These are phyloP conservation scores for Watsonalla binaria DNA, from an alignment of 2,888 invertebrate genomes.

Conservation along the genomic window DNA sequence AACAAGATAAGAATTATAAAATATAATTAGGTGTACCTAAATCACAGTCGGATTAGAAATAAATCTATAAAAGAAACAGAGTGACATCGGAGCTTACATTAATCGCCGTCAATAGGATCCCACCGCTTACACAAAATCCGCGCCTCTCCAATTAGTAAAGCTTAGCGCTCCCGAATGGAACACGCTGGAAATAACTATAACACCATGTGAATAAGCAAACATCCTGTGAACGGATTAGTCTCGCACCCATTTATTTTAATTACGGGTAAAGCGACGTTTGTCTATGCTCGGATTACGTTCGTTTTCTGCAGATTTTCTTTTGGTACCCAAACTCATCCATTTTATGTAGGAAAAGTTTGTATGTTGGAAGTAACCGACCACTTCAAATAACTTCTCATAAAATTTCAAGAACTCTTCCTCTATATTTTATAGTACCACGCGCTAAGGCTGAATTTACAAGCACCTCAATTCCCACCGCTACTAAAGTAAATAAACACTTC, in stretches of 20 bases:
- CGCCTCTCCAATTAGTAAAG: slow-evolving; percentile 57
- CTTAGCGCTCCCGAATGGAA: slow-evolving; percentile 51
- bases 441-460: no score
- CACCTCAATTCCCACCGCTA: no score
- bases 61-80: not conserved
- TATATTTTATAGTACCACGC: no score
- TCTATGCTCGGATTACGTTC: not conserved
- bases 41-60: no score
- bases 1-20: no score
- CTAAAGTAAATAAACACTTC: no score
- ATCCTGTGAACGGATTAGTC: slow-evolving; percentile 33
- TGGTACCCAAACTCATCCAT: not conserved
- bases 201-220: slow-evolving; percentile 51
- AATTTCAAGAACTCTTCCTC: no score
- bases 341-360: not conserved
- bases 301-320: not conserved
- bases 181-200: slow-evolving; percentile 59
- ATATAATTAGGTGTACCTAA: no score
- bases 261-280: slow-evolving; percentile 15
- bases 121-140: slow-evolving; percentile 29
- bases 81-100: not conserved
- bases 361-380: no score
- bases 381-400: no score
- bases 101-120: not conserved
- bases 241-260: slow-evolving; percentile 46